Evolutionary conservation across 2,113 vertebrate species (phyloP).

Genomic region (Meleagris gallopavo): DNA sequence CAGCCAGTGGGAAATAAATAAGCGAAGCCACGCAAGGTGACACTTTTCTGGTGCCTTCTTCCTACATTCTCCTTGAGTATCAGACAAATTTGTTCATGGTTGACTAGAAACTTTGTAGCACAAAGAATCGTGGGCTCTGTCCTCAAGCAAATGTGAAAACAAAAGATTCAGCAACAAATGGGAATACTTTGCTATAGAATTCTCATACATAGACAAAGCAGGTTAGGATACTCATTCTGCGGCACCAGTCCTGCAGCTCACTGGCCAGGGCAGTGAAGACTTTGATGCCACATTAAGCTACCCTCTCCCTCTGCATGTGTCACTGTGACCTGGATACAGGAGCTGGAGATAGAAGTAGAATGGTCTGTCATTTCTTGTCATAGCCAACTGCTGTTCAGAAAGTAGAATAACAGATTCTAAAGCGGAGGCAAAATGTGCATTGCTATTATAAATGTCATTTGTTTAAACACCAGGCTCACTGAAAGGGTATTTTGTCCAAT

Average conservation of each 20-base stretch:
- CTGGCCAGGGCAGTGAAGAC: constrained; percentile 25
- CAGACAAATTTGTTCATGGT: not conserved
- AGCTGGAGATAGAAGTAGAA: constrained; percentile 50
- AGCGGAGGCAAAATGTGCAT: constrained; percentile 57
- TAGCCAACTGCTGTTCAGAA: constrained; percentile 18
- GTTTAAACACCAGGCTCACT: constrained; percentile 64
- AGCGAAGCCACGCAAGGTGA: not conserved
- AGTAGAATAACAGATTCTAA: constrained; percentile 38
- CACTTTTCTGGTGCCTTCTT: not conserved
- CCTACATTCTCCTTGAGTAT: not conserved
- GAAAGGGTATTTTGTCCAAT: constrained; percentile 63
- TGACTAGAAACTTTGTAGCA: not conserved
- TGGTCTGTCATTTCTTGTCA: constrained; percentile 47
- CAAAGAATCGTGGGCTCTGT: not conserved
- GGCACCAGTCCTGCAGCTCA: not conserved
- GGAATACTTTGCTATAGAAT: not conserved
- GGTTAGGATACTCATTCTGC: accelerated
- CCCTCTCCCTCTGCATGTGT: not conserved
- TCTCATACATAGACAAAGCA: accelerated
- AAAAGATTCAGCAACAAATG: not conserved
- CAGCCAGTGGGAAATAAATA: not conserved
- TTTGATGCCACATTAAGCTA: not conserved
- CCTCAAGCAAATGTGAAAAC: not conserved
- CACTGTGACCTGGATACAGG: constrained; percentile 22
- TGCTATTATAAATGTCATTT: constrained; percentile 67